Conservation (phyloP, 2,888 invertebrate species). For the Peribatodes rhomboidaria region DNA sequence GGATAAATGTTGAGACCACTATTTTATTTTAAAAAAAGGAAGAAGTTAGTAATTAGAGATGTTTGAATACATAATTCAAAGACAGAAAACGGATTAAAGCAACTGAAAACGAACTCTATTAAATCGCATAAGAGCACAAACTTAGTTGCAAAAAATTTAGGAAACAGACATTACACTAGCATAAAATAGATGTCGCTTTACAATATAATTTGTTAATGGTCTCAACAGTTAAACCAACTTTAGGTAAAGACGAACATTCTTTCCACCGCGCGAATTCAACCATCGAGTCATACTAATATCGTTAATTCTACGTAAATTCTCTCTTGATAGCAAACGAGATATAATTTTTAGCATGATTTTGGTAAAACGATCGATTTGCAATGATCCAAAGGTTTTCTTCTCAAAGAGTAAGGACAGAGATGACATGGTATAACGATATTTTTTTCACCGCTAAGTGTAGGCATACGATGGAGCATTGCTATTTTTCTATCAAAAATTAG, state of each 20-base stretch:
- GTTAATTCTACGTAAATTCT: not conserved
- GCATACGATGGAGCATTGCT: no score
- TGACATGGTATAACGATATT: no score
- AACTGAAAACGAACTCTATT: not conserved
- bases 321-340: not conserved
- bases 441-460: no score
- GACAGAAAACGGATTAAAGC: not conserved
- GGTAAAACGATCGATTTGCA: no score
- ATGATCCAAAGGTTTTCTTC: no score
- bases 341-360: not conserved
- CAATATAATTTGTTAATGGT: constrained; percentile 2
- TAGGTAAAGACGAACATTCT: not conserved
- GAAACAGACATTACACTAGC: not conserved
- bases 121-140: not conserved
- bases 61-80: no score
- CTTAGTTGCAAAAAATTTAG: not conserved
- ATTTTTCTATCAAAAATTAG: no score
- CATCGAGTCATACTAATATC: not conserved
- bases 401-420: no score
- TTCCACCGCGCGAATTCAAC: not conserved
- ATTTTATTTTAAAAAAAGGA: not conserved
- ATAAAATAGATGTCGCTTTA: not conserved
- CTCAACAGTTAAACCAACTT: constrained; percentile 14
- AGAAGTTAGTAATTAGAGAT: no score
- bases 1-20: constrained; percentile 27